Evolutionary conservation across 30 jellyfish, hydroid and myxozoan species (phyloP), one percentile per base, ranked within the genome.

Genomic region (Mastigias papua): DNA sequence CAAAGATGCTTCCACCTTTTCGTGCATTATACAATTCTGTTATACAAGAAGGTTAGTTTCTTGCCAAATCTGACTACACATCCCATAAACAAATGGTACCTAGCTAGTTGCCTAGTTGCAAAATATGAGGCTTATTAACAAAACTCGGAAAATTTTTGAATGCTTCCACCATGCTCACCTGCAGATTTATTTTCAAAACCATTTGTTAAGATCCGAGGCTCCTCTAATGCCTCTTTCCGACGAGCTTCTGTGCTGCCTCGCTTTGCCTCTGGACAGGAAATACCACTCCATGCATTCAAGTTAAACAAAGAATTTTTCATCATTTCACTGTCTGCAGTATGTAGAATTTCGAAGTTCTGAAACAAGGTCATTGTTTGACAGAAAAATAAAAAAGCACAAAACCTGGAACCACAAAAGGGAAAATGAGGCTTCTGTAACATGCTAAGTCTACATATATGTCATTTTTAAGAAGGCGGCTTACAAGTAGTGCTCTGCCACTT

Each of bases 241-340:
- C 42, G 76, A 19, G 58, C 31, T 26, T 88, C 85, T 13, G 62
- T 57, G 22, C 61, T 83, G 34, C 69, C 54, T 85, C 21, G 69
- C 34, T 72, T 85, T 61, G 88, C 88, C 10, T 58, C 82, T 10
- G 82, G 75, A 51, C 96, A 88, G 29, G 50, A 51, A 48, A 88
- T 88, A 58, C 26, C 34, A 62, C 91, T 88, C 87, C 91, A 77
- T 37, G 62, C 67, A 2, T 35, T n/a, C 83, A 78, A 25, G 16
- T 61, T 87, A 81, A 61, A 70, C 70, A 88, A 69, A 17, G 88
- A 71, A 22, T 48, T 69, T 62, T 61, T 76, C n/a, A 76, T 72
- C 77, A 78, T 25, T 6, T 78, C 91, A 69, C 34, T 31, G 34
- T 88, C 96, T 50, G 62, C 73, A 20, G 58, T 77, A 69, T 58